phyloP scores from a whole-genome alignment of 37 sponge, comb jelly and placozoan species.

The Petrosia ficiformis region DNA sequence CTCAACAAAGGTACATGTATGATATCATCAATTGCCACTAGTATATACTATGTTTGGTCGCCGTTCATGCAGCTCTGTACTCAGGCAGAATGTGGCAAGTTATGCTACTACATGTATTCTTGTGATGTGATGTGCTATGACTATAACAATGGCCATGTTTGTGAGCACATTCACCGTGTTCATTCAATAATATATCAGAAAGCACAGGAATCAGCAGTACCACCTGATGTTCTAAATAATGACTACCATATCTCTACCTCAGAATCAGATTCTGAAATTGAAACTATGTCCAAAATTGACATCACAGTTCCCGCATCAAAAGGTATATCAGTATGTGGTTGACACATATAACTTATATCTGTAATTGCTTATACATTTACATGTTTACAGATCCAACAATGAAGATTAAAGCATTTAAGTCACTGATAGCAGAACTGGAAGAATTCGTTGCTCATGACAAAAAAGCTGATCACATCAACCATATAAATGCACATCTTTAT shows the following conservation, averaged over 20 bases:
- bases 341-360: too few species aligned
- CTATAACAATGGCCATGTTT: slow-evolving; percentile 38
- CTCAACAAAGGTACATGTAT: too few species aligned
- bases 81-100: slow-evolving; percentile 11
- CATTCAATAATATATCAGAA: too few species aligned
- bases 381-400: background rate
- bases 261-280: too few species aligned
- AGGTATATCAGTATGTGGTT: too few species aligned
- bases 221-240: too few species aligned
- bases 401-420: background rate
- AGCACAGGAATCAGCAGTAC: too few species aligned
- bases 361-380: too few species aligned
- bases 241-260: too few species aligned
- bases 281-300: too few species aligned
- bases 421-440: slow-evolving; percentile 3
- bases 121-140: slow-evolving; percentile 32
- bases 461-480: background rate
- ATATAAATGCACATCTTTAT: slow-evolving; percentile 19
- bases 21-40: too few species aligned
- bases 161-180: slow-evolving; percentile 43
- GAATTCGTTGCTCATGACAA: background rate
- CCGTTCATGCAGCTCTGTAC: background rate
- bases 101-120: slow-evolving; percentile 33
- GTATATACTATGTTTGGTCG: background rate
- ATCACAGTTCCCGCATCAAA: too few species aligned